These are phyloP conservation scores for Marisa cornuarietis DNA, from an alignment of 1,140 invertebrate species.

Conservation along the genomic window DNA sequence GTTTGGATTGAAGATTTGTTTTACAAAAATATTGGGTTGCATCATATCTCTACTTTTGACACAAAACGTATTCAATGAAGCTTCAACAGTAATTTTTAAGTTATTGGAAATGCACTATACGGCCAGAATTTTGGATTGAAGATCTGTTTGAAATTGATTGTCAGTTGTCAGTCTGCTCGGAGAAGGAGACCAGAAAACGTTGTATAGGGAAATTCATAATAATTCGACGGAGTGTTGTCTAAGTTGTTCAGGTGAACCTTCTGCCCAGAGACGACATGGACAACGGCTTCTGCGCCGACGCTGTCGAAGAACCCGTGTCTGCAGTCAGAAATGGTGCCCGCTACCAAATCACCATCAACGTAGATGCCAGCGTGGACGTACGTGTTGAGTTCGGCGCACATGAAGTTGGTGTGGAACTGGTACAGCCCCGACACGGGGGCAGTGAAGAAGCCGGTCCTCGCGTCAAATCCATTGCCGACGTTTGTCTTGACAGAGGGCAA, in stretches of 20 bases:
- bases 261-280: not conserved
- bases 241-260: not conserved
- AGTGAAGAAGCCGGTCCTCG: not conserved
- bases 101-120: too few species aligned
- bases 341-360: not conserved
- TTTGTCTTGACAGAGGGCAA: not conserved
- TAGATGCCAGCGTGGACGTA: not conserved
- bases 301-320: not conserved
- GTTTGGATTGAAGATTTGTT: too few species aligned
- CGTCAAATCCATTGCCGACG: not conserved
- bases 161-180: not conserved
- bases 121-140: too few species aligned
- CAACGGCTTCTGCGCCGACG: not conserved
- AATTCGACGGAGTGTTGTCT: not conserved
- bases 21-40: too few species aligned
- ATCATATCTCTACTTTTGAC: too few species aligned
- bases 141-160: too few species aligned
- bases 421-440: not conserved
- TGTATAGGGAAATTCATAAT: not conserved
- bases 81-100: too few species aligned
- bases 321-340: not conserved
- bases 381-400: not conserved
- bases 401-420: not conserved
- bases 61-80: too few species aligned
- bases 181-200: not conserved